Evolutionary conservation across 1,140 invertebrate species (phyloP).

Genomic region (Arctopsyche grandis): DNA sequence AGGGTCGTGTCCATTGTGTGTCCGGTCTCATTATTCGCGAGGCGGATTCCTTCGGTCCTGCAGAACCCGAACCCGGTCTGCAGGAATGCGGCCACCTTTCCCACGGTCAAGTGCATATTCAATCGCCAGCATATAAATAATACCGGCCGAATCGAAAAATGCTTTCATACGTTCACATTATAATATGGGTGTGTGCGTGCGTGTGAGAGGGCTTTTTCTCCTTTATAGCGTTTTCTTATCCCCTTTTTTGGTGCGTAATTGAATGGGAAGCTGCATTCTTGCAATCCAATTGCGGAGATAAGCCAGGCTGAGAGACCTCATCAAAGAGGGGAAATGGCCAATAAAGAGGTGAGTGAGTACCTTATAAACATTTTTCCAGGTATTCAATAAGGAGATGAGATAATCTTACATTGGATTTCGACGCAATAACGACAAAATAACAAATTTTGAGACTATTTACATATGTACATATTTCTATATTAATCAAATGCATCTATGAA

Average conservation of each 20-base stretch:
- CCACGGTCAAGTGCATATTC: constrained; percentile 34
- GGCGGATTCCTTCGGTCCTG: constrained; percentile 3
- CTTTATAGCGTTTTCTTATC: background rate
- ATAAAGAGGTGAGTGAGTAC: background rate
- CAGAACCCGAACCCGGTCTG: constrained; percentile 2
- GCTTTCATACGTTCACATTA: background rate
- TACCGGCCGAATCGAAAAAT: constrained; percentile 4
- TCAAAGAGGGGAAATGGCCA: background rate
- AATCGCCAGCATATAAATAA: constrained; percentile 13
- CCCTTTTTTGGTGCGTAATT: constrained; percentile 8
- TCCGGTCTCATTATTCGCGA: constrained; percentile 21
- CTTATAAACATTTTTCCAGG: background rate
- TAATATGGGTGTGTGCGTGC: background rate
- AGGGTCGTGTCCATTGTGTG: constrained; percentile 29
- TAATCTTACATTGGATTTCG: no score
- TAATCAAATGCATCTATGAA: no score
- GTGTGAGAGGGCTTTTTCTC: background rate
- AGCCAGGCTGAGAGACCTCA: background rate
- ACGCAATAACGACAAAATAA: no score
- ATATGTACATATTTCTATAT: no score
- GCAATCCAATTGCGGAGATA: constrained; percentile 26
- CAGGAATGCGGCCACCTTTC: constrained; percentile 34
- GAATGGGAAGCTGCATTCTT: constrained; percentile 26
- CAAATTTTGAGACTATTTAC: no score
- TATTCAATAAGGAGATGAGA: no score